Percentiles rank a stretch among this genome's conserved stretches.
These are phyloP conservation scores for Agraylea sexmaculata DNA, from an alignment of 1,140 invertebrate genomes.

Conservation along the genomic window DNA sequence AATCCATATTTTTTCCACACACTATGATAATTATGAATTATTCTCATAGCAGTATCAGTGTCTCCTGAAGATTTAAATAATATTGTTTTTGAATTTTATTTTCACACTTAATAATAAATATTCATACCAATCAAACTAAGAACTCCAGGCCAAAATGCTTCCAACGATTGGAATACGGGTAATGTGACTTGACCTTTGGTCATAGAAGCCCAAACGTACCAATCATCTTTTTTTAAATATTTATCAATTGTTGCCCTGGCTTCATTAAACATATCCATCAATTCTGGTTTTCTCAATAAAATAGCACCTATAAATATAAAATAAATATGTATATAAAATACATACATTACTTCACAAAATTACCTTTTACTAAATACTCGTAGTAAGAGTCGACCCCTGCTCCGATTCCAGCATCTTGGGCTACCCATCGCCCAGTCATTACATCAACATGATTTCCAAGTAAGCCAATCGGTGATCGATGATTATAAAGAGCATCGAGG, in stretches of 20 bases:
- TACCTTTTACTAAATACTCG: slow-evolving; percentile 94
- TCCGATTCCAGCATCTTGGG: slow-evolving; percentile 84
- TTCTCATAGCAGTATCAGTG: slow-evolving; percentile 81
- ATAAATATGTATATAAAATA: background rate
- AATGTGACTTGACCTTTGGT: slow-evolving; percentile 87
- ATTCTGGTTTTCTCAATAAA: slow-evolving; percentile 66
- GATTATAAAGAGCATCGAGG: slow-evolving; percentile 75
- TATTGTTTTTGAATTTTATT: slow-evolving; percentile 4
- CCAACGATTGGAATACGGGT: slow-evolving; percentile 94
- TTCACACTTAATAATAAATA: slow-evolving; percentile 8
- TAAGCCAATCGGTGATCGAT: slow-evolving; percentile 77
- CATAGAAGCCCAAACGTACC: slow-evolving; percentile 96
- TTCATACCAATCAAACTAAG: slow-evolving; percentile 71
- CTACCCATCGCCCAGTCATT: slow-evolving; percentile 90
- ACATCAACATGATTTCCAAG: slow-evolving; percentile 97
- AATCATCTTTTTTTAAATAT: slow-evolving; percentile 85
- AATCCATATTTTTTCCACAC: slow-evolving; percentile 96
- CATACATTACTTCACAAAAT: background rate
- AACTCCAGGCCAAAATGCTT: slow-evolving; percentile 97
- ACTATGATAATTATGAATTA: slow-evolving; percentile 90
- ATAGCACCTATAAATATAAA: slow-evolving; percentile 45
- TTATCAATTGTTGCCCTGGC: slow-evolving; percentile 73
- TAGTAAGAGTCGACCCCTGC: slow-evolving; percentile 98
- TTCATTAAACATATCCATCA: slow-evolving; percentile 86
- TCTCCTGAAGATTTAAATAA: slow-evolving; percentile 52